Evolutionary conservation across 2,113 vertebrate genomes (phyloP), one percentile per base, ranked within the genome.

Genomic region (Xyrauchen texanus): DNA sequence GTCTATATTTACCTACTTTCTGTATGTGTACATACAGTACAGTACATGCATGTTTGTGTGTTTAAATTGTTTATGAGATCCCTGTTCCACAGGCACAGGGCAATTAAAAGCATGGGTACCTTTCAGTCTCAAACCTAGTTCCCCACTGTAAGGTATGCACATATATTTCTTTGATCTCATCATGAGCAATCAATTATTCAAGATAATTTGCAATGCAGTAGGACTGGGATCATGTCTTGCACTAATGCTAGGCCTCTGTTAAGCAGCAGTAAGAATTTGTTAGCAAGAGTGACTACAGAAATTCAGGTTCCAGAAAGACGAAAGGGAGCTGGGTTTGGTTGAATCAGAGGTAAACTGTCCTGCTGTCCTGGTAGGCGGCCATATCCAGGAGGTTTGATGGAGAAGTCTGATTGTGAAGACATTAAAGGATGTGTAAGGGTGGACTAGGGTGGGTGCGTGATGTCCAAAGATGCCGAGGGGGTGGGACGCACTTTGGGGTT

Each of bases 201-300:
- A 82, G 67, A 75, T 79, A 83, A 90, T 90, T 89, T 92, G 87
- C 89, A 90, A 87, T 90, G 88, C 89, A 90, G 88, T 87, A 89
- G 88, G 80, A 47, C 79, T 68, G 85, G 79, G 87, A 89, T 61
- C 85, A 76, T 62, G 53, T 81, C 57, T 82, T 34, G 21, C 65
- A 87, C 65, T 82, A 82, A 82, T 84, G 76, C 82, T 79, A 76
- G 83, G 77, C 53, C 57, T 76, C 55, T 83, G 82, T 87, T 85
- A 76, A 84, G 65, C 78, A 16, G 45, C 8, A 49, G 77, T 15
- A 34, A 34, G 34, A 68, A 69, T 62, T 21, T 52, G 21, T 52
- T 57, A 15, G 73, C 6, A 55, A 11, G 7, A 34, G 7, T 51
- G 58, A 16, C 60, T 21, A 7, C 60, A 62, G 11, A 63, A 63